Conservation (phyloP, 2,797 vertebrate genomes). For the Paratrypauchen microcephalus region DNA sequence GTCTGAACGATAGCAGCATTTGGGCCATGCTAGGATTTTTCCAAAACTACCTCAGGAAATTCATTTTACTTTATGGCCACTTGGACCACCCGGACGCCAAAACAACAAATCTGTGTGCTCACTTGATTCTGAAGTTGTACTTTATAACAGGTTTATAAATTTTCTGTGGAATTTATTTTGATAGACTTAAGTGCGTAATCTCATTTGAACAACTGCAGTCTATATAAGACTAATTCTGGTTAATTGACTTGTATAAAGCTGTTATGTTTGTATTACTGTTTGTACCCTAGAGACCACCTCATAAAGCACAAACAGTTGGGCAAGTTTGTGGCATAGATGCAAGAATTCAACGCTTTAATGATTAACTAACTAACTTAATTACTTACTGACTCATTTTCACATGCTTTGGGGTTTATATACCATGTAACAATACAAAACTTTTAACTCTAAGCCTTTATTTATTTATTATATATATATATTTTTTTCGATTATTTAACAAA, state of each 20-base stretch:
- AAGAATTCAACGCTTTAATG: neutral
- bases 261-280: neutral
- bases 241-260: neutral
- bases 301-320: neutral
- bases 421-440: too few species aligned
- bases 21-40: conserved; percentile 59
- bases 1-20: conserved; percentile 59
- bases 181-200: neutral
- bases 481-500: neutral
- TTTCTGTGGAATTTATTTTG: conserved; percentile 17
- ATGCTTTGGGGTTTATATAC: neutral
- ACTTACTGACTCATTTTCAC: neutral
- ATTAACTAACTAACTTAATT: neutral
- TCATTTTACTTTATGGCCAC: conserved; percentile 55
- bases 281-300: neutral
- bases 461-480: too few species aligned
- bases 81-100: conserved; percentile 31
- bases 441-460: too few species aligned
- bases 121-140: conserved; percentile 20
- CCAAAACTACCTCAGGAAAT: conserved; percentile 63
- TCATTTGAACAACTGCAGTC: neutral
- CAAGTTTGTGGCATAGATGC: neutral
- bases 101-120: conserved; percentile 21
- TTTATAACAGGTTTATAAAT: neutral
- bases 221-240: neutral